phyloP scores from a whole-genome alignment of 2,113 vertebrate species.

The Strix aluco region DNA sequence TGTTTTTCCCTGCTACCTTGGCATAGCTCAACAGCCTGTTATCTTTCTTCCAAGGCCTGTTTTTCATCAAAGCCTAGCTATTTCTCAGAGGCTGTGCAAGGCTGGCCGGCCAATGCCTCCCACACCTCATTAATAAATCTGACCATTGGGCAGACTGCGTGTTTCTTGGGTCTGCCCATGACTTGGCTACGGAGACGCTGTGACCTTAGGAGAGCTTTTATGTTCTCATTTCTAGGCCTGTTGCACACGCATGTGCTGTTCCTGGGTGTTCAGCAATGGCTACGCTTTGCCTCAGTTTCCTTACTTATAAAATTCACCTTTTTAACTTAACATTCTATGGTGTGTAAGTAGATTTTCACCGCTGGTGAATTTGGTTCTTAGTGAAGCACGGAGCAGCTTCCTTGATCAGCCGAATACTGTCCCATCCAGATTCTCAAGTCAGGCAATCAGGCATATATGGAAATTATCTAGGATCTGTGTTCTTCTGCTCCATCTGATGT shows the following conservation, averaged over 20 bases:
- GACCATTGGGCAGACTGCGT: accelerated
- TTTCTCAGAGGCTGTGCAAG: too few species aligned
- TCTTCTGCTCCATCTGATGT: neutral
- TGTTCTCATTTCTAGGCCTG: neutral
- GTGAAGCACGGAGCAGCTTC: neutral
- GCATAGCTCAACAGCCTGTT: too few species aligned
- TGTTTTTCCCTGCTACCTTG: too few species aligned
- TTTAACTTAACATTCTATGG: neutral
- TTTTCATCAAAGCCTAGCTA: too few species aligned
- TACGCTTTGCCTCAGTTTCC: neutral
- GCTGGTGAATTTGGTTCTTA: neutral
- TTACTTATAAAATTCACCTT: accelerated
- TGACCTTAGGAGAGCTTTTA: neutral
- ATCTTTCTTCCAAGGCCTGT: too few species aligned
- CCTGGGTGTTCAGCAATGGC: neutral
- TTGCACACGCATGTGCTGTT: neutral
- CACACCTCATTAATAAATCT: neutral
- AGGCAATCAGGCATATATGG: accelerated
- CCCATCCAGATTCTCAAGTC: neutral
- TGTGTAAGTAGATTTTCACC: neutral
- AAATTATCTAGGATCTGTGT: neutral
- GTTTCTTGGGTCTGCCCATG: neutral
- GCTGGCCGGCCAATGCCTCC: too few species aligned
- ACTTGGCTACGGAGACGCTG: neutral
- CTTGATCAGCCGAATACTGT: neutral